Evolutionary conservation across 2,113 vertebrate genomes (phyloP).

Genomic region (Mixornis gularis): DNA sequence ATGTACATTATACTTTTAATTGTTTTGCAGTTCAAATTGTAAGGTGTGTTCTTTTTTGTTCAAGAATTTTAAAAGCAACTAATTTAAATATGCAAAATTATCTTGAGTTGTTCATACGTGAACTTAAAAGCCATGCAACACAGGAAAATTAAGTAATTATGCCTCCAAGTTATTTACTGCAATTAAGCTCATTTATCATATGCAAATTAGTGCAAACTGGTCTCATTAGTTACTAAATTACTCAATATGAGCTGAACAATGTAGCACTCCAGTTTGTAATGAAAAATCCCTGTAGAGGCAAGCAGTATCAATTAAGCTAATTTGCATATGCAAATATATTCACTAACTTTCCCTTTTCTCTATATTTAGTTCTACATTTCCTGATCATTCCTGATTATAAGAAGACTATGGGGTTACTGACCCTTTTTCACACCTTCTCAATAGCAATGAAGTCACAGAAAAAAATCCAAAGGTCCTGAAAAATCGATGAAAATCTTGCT

Average conservation of each 20-base stretch:
- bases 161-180: conserved; percentile 89
- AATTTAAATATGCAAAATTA: conserved; percentile 85
- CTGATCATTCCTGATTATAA: conserved; percentile 72
- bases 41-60: conserved; percentile 73
- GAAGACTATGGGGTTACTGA: conserved; percentile 63
- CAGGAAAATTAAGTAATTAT: conserved; percentile 89
- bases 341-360: conserved; percentile 81
- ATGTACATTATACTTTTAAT: conserved; percentile 50
- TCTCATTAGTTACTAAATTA: conserved; percentile 90
- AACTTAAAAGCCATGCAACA: conserved; percentile 87
- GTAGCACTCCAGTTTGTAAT: conserved; percentile 89
- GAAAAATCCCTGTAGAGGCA: conserved; percentile 89
- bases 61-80: conserved; percentile 79
- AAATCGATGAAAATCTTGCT: not conserved
- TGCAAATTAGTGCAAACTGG: conserved; percentile 89
- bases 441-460: not conserved
- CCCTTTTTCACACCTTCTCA: conserved; percentile 46
- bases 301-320: conserved; percentile 88
- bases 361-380: conserved; percentile 83
- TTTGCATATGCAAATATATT: conserved; percentile 87
- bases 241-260: conserved; percentile 89
- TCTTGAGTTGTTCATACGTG: conserved; percentile 85
- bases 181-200: conserved; percentile 90
- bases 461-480: not conserved
- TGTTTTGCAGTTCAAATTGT: conserved; percentile 70